phyloP scores from a whole-genome alignment of 2,797 vertebrate genomes.

The Artibeus jamaicensis region DNA sequence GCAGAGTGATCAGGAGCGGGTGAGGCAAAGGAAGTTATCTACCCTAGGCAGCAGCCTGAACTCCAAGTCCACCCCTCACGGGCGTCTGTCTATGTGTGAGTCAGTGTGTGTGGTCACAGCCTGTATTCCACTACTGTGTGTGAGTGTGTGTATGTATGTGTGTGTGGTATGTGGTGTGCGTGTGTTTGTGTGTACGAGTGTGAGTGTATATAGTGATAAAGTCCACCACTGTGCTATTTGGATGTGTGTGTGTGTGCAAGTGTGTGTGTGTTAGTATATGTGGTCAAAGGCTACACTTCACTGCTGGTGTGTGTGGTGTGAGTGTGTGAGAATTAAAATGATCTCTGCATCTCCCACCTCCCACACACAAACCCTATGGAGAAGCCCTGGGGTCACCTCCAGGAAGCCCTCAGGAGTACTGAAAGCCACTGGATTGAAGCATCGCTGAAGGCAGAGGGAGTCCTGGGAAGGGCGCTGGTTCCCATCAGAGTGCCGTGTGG shows the following conservation, averaged over 20 bases:
- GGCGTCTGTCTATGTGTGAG: too few species aligned
- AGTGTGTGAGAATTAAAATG: not conserved
- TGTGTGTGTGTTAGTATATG: not conserved
- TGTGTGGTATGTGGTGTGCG: not conserved
- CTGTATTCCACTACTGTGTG: not conserved
- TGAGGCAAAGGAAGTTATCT: not conserved
- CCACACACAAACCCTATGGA: not conserved
- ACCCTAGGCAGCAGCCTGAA: not conserved
- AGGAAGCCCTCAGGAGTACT: not conserved
- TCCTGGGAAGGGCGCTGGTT: not conserved
- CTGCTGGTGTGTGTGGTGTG: not conserved
- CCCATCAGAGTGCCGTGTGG: rapidly evolving
- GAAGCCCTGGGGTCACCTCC: not conserved
- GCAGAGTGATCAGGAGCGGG: not conserved
- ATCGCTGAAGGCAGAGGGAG: not conserved
- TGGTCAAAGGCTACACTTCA: not conserved
- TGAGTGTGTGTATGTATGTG: not conserved
- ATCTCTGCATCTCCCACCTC: not conserved
- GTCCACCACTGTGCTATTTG: not conserved
- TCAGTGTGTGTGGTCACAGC: not conserved
- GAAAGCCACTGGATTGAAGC: not conserved
- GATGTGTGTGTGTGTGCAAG: not conserved
- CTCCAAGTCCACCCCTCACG: not conserved
- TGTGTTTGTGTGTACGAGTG: not conserved
- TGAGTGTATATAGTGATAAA: not conserved